Evolutionary conservation across 2,797 vertebrate genomes (phyloP).

Genomic region (Antennarius maculatus): DNA sequence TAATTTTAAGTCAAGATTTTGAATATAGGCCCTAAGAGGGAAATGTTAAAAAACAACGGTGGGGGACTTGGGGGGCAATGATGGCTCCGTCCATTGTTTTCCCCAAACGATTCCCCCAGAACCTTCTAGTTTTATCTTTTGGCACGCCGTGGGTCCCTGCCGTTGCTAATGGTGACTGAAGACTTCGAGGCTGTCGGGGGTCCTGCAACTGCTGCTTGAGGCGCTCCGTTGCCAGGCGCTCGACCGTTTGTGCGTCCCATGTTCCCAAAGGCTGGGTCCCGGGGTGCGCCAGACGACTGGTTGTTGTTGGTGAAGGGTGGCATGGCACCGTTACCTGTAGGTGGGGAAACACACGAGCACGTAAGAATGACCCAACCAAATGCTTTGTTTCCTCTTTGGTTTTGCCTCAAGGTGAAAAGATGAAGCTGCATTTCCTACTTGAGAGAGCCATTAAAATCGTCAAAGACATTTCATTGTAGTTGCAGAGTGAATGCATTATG

Average conservation of each 20-base stretch:
- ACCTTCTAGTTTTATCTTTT: slow-evolving; percentile 90
- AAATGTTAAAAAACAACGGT: slow-evolving; percentile 1
- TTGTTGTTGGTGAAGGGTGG: slow-evolving; percentile 78
- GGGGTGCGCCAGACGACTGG: slow-evolving; percentile 70
- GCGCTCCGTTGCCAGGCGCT: slow-evolving; percentile 81
- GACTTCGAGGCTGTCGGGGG: slow-evolving; percentile 80
- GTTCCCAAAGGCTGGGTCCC: slow-evolving; percentile 76
- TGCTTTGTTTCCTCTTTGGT: too few relatives aligned
- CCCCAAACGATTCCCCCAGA: slow-evolving; percentile 17
- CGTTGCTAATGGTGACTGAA: slow-evolving; percentile 89
- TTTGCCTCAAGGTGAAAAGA: background rate
- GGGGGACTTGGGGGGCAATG: slow-evolving; percentile 1
- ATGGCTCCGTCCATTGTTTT: slow-evolving; percentile 10
- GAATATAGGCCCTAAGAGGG: slow-evolving; percentile 22
- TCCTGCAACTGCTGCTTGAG: slow-evolving; percentile 60
- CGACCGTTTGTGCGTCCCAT: slow-evolving; percentile 88
- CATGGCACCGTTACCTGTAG: slow-evolving; percentile 90
- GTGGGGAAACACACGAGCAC: background rate
- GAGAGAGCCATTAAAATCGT: background rate
- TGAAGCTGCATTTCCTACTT: background rate
- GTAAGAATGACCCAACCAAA: background rate
- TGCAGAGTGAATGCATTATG: too few relatives aligned
- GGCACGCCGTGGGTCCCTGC: slow-evolving; percentile 96
- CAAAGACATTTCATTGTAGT: background rate
- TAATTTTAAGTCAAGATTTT: slow-evolving; percentile 21